Conservation (phyloP, 2,888 invertebrate genomes). For the Entomobrya proxima region DNA sequence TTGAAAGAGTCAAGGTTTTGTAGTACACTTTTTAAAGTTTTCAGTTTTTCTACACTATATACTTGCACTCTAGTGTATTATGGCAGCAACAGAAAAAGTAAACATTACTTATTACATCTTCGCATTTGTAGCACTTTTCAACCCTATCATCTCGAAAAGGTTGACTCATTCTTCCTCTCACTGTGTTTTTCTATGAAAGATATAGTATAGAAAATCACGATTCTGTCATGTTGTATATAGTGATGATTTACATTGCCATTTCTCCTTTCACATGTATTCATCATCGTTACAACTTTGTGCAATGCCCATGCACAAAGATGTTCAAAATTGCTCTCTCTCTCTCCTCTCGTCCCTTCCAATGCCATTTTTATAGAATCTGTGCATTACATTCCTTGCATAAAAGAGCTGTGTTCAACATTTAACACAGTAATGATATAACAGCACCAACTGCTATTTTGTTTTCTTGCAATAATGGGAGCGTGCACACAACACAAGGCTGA, state of each 20-base stretch:
- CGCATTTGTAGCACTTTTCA: neutral
- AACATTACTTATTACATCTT: neutral
- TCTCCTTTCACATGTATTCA: neutral
- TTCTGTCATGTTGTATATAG: neutral
- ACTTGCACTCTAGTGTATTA: neutral
- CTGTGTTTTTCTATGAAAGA: conserved; percentile 12
- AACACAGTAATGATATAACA: too few species aligned
- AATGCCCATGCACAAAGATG: neutral
- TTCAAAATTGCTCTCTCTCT: neutral
- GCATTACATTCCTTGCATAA: too few species aligned
- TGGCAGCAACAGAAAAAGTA: neutral
- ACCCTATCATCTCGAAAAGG: neutral
- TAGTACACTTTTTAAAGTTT: neutral
- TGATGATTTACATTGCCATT: neutral
- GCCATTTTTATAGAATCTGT: too few species aligned
- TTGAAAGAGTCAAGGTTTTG: neutral
- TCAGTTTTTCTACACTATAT: neutral
- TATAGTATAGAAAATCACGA: conserved; percentile 8
- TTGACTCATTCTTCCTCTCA: conserved; percentile 44
- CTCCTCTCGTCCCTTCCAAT: too few species aligned
- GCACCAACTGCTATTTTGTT: too few species aligned
- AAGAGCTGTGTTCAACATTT: too few species aligned
- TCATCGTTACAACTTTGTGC: neutral
- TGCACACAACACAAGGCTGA: too few species aligned
- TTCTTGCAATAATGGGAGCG: too few species aligned